Evolutionary conservation across 2,888 invertebrate species (phyloP).

Genomic region (Taphrorychus bicolor): DNA sequence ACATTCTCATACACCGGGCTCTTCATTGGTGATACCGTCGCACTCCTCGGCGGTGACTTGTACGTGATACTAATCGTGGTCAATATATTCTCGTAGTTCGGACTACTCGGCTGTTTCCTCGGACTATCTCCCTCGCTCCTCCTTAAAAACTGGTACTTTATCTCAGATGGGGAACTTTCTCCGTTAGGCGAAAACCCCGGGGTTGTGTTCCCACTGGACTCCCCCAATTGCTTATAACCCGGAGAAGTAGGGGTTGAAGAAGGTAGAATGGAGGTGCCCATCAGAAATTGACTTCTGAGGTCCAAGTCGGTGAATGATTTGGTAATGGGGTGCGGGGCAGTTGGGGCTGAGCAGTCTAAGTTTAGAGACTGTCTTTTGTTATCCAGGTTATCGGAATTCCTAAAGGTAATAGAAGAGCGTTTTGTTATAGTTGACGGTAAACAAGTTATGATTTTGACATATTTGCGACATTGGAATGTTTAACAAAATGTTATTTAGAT

Average conservation of each 20-base stretch:
- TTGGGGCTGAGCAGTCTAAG: slow-evolving; percentile 47
- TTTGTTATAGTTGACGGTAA: no score
- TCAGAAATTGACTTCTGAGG: slow-evolving; percentile 48
- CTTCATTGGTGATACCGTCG: slow-evolving; percentile 49
- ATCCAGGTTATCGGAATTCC: slow-evolving; percentile 54
- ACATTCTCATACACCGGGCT: slow-evolving; percentile 66
- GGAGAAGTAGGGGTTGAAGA: slow-evolving; percentile 57
- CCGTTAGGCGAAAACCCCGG: slow-evolving; percentile 53
- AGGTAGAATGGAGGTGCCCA: slow-evolving; percentile 49
- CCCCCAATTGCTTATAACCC: slow-evolving; percentile 54
- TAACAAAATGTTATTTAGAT: no score
- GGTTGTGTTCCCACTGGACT: slow-evolving; percentile 55
- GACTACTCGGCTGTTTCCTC: slow-evolving; percentile 21
- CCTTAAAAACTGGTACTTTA: slow-evolving; percentile 44
- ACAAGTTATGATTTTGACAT: no score
- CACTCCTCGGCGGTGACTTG: slow-evolving; percentile 67
- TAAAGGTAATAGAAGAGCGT: no score
- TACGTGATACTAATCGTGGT: slow-evolving; percentile 78
- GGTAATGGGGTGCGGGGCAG: slow-evolving; percentile 44
- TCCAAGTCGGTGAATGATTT: slow-evolving; percentile 57
- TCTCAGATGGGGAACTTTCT: slow-evolving; percentile 45
- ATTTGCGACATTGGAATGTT: no score
- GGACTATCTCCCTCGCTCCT: slow-evolving; percentile 36
- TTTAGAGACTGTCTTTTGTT: slow-evolving; percentile 56
- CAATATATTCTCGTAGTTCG: slow-evolving; percentile 61